Conservation (phyloP, 2,113 vertebrate genomes). For the Promerops cafer region DNA sequence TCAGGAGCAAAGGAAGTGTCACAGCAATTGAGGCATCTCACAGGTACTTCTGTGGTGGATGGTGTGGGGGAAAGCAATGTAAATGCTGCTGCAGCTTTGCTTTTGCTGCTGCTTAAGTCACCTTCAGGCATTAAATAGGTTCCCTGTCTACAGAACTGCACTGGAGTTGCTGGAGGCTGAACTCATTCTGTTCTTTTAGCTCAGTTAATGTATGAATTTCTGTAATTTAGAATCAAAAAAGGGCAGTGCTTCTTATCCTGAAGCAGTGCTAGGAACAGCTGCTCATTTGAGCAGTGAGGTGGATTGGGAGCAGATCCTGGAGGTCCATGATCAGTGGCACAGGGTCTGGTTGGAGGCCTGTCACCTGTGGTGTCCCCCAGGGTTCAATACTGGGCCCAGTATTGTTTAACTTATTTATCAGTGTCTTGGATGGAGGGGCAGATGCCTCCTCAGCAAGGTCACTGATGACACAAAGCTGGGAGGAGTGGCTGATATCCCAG, state of each 20-base stretch:
- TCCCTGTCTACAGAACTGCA: background rate
- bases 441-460: background rate
- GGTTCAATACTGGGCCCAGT: background rate
- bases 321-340: background rate
- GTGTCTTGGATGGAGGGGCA: background rate
- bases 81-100: background rate
- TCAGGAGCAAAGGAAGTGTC: background rate
- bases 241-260: background rate
- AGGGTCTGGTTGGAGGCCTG: background rate
- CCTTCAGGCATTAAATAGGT: background rate
- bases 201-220: background rate
- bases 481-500: background rate
- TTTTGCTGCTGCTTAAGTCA: background rate
- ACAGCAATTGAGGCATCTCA: accelerated
- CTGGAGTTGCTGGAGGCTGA: background rate
- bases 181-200: background rate
- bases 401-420: background rate
- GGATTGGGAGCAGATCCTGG: background rate
- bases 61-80: background rate
- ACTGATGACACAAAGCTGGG: background rate
- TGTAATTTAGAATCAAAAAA: background rate
- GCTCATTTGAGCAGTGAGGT: background rate
- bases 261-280: background rate
- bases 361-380: background rate
- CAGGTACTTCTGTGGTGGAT: background rate